Conservation (phyloP, 2,797 vertebrate species). For the Parotocinclus haroldoi region DNA sequence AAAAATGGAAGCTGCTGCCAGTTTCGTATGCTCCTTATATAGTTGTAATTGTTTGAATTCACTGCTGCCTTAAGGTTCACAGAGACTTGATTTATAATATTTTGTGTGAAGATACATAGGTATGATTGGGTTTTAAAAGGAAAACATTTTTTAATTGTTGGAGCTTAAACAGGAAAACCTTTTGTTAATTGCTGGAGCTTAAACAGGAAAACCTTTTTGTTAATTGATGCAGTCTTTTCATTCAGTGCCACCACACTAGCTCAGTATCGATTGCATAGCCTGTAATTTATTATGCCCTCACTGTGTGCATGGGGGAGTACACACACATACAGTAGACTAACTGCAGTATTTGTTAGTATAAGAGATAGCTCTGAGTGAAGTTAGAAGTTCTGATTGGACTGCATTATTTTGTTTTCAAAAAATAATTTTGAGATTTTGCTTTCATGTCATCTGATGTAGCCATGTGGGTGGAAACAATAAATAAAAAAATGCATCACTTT, state of each 20-base stretch:
- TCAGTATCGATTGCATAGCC: conserved; percentile 7
- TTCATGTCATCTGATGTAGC: neutral
- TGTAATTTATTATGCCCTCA: conserved; percentile 21
- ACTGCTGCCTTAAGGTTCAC: neutral
- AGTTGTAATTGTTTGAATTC: neutral
- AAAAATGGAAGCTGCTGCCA: neutral
- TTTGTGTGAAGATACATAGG: neutral
- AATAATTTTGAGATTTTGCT: neutral
- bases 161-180: neutral
- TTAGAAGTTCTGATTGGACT: neutral
- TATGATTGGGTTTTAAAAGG: neutral
- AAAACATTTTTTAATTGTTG: conserved; percentile 12
- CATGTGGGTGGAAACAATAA: conserved; percentile 1
- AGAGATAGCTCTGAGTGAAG: neutral
- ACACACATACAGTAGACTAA: neutral
- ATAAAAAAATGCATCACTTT: conserved; percentile 3
- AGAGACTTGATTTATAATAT: neutral
- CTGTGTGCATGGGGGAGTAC: conserved; percentile 2
- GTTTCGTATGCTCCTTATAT: neutral
- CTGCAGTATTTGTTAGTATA: neutral
- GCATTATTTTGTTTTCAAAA: no score
- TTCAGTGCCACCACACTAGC: conserved; percentile 3
- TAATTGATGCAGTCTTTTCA: conserved; percentile 13
- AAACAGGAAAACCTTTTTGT: conserved; percentile 5
- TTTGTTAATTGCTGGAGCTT: conserved; percentile 3